phyloP scores from a whole-genome alignment of 53 echinoderm and acorn worm genomes.

The Echinometra lucunter region DNA sequence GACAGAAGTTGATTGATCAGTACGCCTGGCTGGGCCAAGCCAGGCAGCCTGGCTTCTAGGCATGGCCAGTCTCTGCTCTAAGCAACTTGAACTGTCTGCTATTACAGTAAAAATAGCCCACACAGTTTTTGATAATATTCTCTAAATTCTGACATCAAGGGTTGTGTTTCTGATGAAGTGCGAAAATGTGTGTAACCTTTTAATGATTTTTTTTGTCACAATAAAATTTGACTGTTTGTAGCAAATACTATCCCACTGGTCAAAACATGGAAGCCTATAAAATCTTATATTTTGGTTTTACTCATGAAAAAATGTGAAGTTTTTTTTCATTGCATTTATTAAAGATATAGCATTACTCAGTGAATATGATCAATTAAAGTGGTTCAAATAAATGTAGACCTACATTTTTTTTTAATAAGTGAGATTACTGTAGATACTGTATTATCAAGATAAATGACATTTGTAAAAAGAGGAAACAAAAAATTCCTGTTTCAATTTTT shows the following conservation, averaged over 20 bases:
- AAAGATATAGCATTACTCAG: no score
- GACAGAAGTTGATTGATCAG: slow-evolving; percentile 65
- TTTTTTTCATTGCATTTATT: no score
- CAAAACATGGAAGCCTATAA: no score
- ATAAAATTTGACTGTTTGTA: not conserved
- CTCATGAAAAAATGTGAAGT: no score
- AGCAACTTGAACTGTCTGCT: slow-evolving; percentile 39
- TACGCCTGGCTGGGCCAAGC: slow-evolving; percentile 51
- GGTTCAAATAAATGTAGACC: no score
- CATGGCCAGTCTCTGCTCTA: slow-evolving; percentile 9
- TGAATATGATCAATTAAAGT: no score
- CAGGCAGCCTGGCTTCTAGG: slow-evolving; percentile 59
- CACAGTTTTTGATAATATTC: slow-evolving; percentile 27
- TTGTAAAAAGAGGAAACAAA: no score
- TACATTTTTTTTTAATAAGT: no score
- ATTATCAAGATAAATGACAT: no score
- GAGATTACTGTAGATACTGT: no score
- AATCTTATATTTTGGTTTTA: no score
- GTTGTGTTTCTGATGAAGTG: not conserved
- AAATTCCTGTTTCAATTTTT: no score
- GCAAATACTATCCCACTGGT: not conserved
- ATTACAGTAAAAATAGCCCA: slow-evolving; percentile 37
- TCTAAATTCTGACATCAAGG: not conserved
- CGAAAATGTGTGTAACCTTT: not conserved
- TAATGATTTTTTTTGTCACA: not conserved